Conservation (phyloP, 2,888 invertebrate species). For the Bursaphelenchus okinawaensis region DNA sequence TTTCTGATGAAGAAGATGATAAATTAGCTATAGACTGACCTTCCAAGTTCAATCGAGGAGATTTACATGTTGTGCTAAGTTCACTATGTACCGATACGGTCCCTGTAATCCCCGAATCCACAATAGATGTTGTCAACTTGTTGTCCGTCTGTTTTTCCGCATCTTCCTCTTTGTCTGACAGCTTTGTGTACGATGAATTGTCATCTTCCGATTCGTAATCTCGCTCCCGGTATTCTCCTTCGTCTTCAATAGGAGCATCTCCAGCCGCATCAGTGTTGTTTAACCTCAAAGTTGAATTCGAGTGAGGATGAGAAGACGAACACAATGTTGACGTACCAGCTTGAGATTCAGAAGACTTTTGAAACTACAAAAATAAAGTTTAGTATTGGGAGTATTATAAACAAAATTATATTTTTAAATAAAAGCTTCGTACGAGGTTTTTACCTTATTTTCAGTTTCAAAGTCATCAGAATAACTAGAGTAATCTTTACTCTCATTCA, state of each 20-base stretch:
- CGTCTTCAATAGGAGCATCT: not conserved
- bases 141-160: conserved; percentile 5
- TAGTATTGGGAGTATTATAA: too few species aligned
- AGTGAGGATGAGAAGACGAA: not conserved
- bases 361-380: not conserved
- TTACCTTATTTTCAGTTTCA: not conserved
- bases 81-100: conserved; percentile 47
- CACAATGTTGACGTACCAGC: not conserved
- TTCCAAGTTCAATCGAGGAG: not conserved
- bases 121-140: conserved; percentile 32
- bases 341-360: not conserved
- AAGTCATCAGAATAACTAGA: not conserved
- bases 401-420: too few species aligned
- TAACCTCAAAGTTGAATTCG: not conserved
- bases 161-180: conserved; percentile 12
- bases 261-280: not conserved
- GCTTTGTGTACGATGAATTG: conserved; percentile 14
- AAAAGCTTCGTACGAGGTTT: not conserved
- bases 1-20: conserved; percentile 2
- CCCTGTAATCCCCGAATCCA: conserved; percentile 49
- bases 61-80: conserved; percentile 15
- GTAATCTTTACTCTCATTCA: not conserved
- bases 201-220: conserved; percentile 4
- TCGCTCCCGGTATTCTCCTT: not conserved
- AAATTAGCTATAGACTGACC: not conserved